These are phyloP conservation scores for Myripristis murdjan DNA, from an alignment of 2,797 vertebrate genomes.

Conservation along the genomic window DNA sequence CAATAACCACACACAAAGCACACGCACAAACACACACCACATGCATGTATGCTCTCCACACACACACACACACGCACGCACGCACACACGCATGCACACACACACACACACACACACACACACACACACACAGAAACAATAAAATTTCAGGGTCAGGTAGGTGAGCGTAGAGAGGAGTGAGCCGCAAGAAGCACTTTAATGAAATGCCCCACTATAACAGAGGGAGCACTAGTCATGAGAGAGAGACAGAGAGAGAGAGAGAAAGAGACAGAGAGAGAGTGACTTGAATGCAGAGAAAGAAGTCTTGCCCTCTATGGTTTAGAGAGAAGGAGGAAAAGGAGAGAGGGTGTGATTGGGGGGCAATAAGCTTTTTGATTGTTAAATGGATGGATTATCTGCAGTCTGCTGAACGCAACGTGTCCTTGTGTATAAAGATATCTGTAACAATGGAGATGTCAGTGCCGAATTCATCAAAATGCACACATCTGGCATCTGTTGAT, in stretches of 20 bases:
- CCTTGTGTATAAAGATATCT: slow-evolving; percentile 24
- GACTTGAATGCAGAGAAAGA: no score
- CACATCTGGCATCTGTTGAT: background rate
- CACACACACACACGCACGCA: slow-evolving; percentile 10
- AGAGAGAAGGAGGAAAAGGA: background rate
- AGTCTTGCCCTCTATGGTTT: slow-evolving; percentile 33
- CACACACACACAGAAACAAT: slow-evolving; percentile 32
- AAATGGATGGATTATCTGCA: slow-evolving; percentile 26
- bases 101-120: slow-evolving; percentile 12
- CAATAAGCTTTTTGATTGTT: slow-evolving; percentile 41
- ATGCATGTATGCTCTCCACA: no score
- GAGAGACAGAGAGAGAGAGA: slow-evolving; percentile 20
- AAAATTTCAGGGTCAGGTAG: slow-evolving; percentile 60
- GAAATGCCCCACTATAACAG: slow-evolving; percentile 48
- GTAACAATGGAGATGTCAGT: background rate
- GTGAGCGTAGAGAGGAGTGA: slow-evolving; percentile 49
- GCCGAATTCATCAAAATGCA: background rate
- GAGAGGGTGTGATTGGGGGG: background rate
- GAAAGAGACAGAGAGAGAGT: slow-evolving; percentile 16
- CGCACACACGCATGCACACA: background rate
- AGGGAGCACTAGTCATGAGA: slow-evolving; percentile 26
- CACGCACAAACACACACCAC: background rate
- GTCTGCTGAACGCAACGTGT: slow-evolving; percentile 22
- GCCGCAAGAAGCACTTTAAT: slow-evolving; percentile 57
- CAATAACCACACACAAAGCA: background rate